Conservation (phyloP, 2,888 invertebrate species). For the Lottia gigantea region DNA sequence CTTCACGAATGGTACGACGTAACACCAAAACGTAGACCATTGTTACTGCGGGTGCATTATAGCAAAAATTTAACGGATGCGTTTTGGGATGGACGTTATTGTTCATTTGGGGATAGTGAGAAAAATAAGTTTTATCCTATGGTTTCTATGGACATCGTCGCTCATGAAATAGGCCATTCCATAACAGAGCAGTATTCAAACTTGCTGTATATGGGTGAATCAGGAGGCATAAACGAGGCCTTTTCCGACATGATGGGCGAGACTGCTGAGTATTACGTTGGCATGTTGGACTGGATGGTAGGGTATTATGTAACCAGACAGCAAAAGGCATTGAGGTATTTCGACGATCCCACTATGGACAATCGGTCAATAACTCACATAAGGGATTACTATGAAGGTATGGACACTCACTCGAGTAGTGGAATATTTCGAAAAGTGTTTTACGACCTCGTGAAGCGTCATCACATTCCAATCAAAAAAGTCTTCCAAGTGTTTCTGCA, state of each 20-base stretch:
- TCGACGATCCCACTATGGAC: conserved; percentile 40
- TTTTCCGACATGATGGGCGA: conserved; percentile 47
- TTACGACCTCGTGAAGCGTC: conserved; percentile 35
- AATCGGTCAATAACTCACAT: conserved; percentile 40
- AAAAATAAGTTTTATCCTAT: conserved; percentile 33
- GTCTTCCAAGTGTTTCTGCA: conserved; percentile 40
- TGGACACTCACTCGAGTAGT: conserved; percentile 45
- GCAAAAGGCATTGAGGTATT: conserved; percentile 33
- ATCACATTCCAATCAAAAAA: conserved; percentile 32
- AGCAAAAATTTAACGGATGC: conserved; percentile 38
- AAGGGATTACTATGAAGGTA: conserved; percentile 28
- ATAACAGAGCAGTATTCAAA: conserved; percentile 40
- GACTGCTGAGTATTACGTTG: conserved; percentile 31
- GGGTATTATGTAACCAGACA: conserved; percentile 27
- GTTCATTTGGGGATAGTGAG: conserved; percentile 44
- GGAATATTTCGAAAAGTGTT: conserved; percentile 45
- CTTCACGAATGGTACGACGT: conserved; percentile 29
- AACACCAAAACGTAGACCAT: conserved; percentile 25
- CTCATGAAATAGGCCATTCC: conserved; percentile 48
- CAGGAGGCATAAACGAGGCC: conserved; percentile 46
- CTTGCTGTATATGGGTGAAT: conserved; percentile 38
- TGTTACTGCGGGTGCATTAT: conserved; percentile 45
- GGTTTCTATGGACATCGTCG: conserved; percentile 37
- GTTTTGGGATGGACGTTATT: conserved; percentile 45
- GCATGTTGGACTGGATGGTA: conserved; percentile 27